Conservation (phyloP, 2,113 vertebrate genomes). For the Rhinoderma darwinii region DNA sequence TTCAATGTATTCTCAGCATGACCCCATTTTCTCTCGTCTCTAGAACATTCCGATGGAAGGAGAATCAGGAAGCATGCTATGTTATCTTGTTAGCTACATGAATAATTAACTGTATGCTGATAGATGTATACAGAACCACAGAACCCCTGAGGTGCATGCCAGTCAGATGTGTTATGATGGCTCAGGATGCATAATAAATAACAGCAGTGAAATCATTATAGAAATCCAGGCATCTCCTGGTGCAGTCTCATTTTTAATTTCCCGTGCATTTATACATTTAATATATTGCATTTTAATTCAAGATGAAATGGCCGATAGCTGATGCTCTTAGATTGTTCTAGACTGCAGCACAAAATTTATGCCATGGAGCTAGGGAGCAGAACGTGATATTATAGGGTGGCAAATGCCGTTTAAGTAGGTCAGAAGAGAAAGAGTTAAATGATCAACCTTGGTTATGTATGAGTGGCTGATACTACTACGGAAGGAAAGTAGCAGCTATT, state of each 20-base stretch:
- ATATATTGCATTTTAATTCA: slow-evolving; percentile 22
- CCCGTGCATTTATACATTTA: slow-evolving; percentile 3
- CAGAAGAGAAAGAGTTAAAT: neutral
- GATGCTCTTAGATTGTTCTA: too few relatives aligned
- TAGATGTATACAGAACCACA: neutral
- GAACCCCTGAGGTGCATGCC: slow-evolving; percentile 5
- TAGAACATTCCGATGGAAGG: neutral
- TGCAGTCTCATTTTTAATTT: neutral
- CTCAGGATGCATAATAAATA: slow-evolving; percentile 27
- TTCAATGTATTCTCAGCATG: slow-evolving; percentile 3
- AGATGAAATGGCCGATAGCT: too few relatives aligned
- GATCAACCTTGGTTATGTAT: neutral
- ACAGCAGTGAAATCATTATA: neutral
- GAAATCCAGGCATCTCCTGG: neutral
- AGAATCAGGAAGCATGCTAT: neutral
- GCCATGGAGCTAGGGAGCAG: neutral
- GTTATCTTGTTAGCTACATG: slow-evolving; percentile 30
- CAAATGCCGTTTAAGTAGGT: neutral
- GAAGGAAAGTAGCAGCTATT: neutral
- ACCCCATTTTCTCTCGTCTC: slow-evolving; percentile 2
- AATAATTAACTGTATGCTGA: slow-evolving; percentile 18
- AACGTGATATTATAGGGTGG: neutral
- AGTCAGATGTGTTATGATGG: slow-evolving; percentile 11
- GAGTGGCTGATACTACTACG: too few relatives aligned
- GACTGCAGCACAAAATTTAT: neutral